Base-by-base conservation (phyloP, 1,140 invertebrate genomes). In the Leptopilina boulardi region DNA sequence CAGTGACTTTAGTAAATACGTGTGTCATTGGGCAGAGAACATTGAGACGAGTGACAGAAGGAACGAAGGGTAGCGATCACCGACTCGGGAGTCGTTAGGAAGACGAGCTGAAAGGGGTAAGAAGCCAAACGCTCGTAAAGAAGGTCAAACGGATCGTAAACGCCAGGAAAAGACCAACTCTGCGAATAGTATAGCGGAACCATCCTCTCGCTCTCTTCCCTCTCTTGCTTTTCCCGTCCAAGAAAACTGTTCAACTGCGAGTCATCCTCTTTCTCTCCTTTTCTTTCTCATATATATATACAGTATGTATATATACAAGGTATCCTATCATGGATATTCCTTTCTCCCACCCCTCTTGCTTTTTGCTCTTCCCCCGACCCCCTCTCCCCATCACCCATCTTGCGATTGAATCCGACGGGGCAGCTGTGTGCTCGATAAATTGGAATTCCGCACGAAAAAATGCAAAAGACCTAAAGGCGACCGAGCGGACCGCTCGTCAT, bases 71-170 rank as follows among this genome's bases (percentile, higher is more conserved):
- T 59, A 80, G 75, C 77, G 77, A 80, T 73, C 76, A 73, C 44
- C 77, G 81, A 80, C 82, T 73, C 76, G 82, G 80, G 80, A 78
- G 83, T 86, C 83, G 81, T 88, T 85, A 87, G 77, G 76, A 79
- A 84, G 81, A 84, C 76, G 76, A 83, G 82, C 80, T 78, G 80
- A 81, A 83, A 83, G 77, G 82, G 79, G 84, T 86, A 85, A 86
- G 82, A 85, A 87, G 85, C 78, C 83, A 85, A 88, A 87, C 76
- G 85, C 76, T 88, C 87, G 84, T 87, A 87, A 89, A 88, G 78
- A 87, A 85, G 82, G 83, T 87, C 84, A 85, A 86, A 85, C 80
- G 79, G 83, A 80, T 88, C 84, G 85, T 87, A 87, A 87, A 86
- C 83, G 84, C 73, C 44, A 80, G 72, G 78, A 78, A 82, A 80